Evolutionary conservation across 30 jellyfish, hydroid and myxozoan genomes (phyloP).

Genomic region (Turritopsis rubra): DNA sequence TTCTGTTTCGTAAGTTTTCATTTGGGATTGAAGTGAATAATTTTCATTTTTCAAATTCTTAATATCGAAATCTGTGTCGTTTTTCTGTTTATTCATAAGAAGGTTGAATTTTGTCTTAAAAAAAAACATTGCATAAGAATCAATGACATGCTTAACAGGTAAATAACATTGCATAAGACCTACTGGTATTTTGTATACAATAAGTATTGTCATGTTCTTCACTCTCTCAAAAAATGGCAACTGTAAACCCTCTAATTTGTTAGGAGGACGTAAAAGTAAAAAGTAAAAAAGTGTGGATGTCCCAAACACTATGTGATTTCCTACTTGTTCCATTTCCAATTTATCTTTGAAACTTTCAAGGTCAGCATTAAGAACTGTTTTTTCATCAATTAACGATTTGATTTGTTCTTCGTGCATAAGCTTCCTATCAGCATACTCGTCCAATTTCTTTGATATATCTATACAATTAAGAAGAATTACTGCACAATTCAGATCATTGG

Average conservation of each 20-base stretch:
- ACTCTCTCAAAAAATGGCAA: no score
- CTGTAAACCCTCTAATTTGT: no score
- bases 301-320: no score
- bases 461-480: no score
- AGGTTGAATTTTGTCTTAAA: not conserved
- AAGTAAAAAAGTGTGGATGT: no score
- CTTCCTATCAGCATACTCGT: not conserved
- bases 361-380: not conserved
- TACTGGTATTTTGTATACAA: no score
- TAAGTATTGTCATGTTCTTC: no score
- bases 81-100: not conserved
- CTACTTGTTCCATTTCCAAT: constrained; percentile 1
- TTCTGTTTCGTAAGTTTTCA: not conserved
- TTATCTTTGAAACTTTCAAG: not conserved
- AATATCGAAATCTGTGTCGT: not conserved
- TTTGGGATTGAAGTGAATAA: not conserved
- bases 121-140: not conserved
- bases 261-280: not conserved
- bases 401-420: not conserved
- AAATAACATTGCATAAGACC: no score
- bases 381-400: not conserved
- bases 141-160: not conserved
- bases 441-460: constrained; percentile 7
- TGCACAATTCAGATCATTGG: no score
- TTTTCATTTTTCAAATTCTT: not conserved